Evolutionary conservation across 1,140 invertebrate genomes (phyloP).

Genomic region (Onthophagus taurus): DNA sequence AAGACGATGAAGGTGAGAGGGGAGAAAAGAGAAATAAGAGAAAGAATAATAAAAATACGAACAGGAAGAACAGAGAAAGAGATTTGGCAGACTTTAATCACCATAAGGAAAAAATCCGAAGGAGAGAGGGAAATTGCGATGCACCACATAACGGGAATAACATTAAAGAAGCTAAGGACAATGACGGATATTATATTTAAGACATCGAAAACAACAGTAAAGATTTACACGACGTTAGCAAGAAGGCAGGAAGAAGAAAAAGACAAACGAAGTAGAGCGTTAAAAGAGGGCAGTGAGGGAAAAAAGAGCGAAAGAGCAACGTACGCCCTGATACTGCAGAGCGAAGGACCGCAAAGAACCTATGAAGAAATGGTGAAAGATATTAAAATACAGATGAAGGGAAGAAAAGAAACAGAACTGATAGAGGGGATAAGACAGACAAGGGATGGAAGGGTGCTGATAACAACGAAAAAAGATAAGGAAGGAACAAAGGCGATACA

Average conservation of each 20-base stretch:
- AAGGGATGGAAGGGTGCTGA: conserved; percentile 12
- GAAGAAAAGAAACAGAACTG: not conserved
- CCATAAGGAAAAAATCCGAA: conserved; percentile 1
- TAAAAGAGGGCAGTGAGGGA: too few relatives aligned
- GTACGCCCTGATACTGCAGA: not conserved
- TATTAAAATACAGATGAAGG: too few relatives aligned
- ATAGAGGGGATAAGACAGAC: conserved; percentile 4
- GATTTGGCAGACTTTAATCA: conserved; percentile 7
- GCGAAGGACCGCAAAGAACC: not conserved
- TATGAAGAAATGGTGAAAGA: not conserved
- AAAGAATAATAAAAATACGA: conserved; percentile 12
- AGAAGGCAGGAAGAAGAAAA: not conserved
- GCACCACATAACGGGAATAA: conserved; percentile 1
- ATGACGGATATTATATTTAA: not conserved
- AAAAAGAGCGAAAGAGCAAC: too few relatives aligned
- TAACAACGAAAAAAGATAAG: conserved; percentile 7
- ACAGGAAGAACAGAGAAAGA: not conserved
- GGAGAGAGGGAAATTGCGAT: not conserved
- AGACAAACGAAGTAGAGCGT: too few relatives aligned
- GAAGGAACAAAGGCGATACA: conserved; percentile 5
- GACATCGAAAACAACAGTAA: not conserved
- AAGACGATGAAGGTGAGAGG: conserved; percentile 6
- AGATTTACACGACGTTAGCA: not conserved
- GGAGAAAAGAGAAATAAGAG: not conserved
- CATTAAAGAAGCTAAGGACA: not conserved